Evolutionary conservation across 2,113 vertebrate genomes (phyloP).

Genomic region (Cheilinus undulatus): DNA sequence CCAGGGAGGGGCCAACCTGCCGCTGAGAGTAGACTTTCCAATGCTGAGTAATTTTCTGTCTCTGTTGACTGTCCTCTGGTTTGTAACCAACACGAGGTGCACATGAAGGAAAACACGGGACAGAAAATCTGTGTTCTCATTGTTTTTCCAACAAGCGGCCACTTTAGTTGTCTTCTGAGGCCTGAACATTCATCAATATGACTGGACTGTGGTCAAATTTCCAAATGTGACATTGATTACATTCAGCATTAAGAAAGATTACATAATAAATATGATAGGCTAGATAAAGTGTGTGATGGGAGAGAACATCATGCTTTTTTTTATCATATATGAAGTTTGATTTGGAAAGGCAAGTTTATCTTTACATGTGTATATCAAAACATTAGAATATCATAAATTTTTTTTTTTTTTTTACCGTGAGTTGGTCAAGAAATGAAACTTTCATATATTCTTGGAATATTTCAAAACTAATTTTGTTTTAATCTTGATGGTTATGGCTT

Average conservation of each 20-base stretch:
- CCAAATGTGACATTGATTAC: neutral
- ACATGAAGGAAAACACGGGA: conserved; percentile 18
- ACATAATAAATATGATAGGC: conserved; percentile 7
- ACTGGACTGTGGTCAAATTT: neutral
- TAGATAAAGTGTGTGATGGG: neutral
- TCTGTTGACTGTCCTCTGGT: conserved; percentile 32
- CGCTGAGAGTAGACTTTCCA: conserved; percentile 59
- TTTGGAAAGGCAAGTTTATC: neutral
- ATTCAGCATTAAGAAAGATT: conserved; percentile 1
- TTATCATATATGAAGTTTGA: neutral
- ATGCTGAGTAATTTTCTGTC: conserved; percentile 49
- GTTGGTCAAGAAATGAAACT: too few species aligned
- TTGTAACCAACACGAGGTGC: conserved; percentile 37
- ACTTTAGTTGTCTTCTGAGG: neutral
- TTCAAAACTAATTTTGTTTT: too few species aligned
- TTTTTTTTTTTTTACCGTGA: too few species aligned
- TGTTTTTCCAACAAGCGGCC: conserved; percentile 8
- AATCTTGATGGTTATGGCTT: too few species aligned
- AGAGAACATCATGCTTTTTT: neutral
- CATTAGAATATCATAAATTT: too few species aligned
- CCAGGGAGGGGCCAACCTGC: conserved; percentile 49
- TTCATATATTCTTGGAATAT: too few species aligned
- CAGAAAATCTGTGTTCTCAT: conserved; percentile 18
- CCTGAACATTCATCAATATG: neutral
- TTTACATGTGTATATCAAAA: too few species aligned